Percentiles rank a stretch among this genome's conserved stretches.
phyloP scores from a whole-genome alignment of 2,888 invertebrate species.

The Drosophila melanosoma region DNA sequence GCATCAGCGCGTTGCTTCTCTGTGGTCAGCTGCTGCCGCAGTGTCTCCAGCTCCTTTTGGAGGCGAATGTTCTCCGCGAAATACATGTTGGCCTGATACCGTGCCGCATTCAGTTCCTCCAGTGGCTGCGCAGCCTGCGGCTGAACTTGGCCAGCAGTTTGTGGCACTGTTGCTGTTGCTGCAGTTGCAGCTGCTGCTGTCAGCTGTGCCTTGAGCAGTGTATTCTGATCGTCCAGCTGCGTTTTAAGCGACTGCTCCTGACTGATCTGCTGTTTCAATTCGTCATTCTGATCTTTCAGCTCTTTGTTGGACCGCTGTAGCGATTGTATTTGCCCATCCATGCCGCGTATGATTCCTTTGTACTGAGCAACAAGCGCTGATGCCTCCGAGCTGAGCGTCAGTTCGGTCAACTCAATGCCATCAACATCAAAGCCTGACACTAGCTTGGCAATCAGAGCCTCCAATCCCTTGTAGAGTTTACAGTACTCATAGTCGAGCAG shows the following conservation, averaged over 20 bases:
- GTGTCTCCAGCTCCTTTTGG: slow-evolving; percentile 77
- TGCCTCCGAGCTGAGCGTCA: slow-evolving; percentile 84
- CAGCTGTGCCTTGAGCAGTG: slow-evolving; percentile 91
- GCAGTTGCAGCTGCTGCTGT: slow-evolving; percentile 82
- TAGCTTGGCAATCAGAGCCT: slow-evolving; percentile 87
- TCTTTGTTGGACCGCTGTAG: slow-evolving; percentile 78
- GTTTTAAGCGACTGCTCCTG: slow-evolving; percentile 90
- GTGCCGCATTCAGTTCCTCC: slow-evolving; percentile 72
- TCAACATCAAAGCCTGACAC: slow-evolving; percentile 85
- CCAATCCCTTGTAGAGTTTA: slow-evolving; percentile 93
- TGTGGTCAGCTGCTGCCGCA: slow-evolving; percentile 72
- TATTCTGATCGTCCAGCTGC: slow-evolving; percentile 94
- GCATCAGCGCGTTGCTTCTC: slow-evolving; percentile 74
- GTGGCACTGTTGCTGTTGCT: slow-evolving; percentile 82
- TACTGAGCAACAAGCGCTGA: slow-evolving; percentile 88
- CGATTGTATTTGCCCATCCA: slow-evolving; percentile 89
- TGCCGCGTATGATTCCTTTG: slow-evolving; percentile 95
- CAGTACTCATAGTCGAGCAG: slow-evolving; percentile 98
- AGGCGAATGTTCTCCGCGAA: slow-evolving; percentile 84
- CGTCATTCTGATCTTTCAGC: slow-evolving; percentile 72
- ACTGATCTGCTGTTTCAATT: slow-evolving; percentile 86
- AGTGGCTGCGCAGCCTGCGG: not conserved
- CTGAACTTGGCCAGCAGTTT: not conserved
- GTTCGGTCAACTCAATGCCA: slow-evolving; percentile 86
- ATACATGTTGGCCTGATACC: slow-evolving; percentile 81